These are phyloP conservation scores for Dasypus novemcinctus DNA, from an alignment of 2,113 vertebrate genomes.

Conservation along the genomic window DNA sequence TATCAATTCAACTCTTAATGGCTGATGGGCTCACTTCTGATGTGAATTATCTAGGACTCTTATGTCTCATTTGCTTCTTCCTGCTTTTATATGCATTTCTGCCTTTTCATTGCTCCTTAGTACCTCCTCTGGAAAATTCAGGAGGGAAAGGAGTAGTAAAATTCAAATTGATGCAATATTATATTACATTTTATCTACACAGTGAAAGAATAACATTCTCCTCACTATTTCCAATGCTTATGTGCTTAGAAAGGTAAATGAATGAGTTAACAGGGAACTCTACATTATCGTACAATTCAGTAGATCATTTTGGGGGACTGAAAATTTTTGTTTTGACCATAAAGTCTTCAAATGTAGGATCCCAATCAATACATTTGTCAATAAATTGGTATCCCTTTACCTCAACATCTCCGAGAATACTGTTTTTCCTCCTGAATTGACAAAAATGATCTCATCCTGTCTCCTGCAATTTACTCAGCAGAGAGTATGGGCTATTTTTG, in stretches of 20 bases:
- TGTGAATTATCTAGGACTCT: not conserved
- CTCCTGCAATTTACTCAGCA: constrained; percentile 47
- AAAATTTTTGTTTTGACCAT: not conserved
- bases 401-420: not conserved
- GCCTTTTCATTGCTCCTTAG: not conserved
- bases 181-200: not conserved
- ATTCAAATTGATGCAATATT: not conserved
- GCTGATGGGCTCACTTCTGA: not conserved
- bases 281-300: not conserved
- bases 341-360: not conserved
- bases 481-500: constrained; percentile 51
- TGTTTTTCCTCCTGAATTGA: constrained; percentile 51
- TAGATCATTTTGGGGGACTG: constrained; percentile 12
- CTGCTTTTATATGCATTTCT: constrained; percentile 13
- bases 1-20: not conserved
- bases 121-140: not conserved
- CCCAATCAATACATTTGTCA: not conserved
- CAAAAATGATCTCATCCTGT: constrained; percentile 9
- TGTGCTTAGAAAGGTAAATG: not conserved
- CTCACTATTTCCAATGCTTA: not conserved
- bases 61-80: not conserved
- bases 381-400: constrained; percentile 2
- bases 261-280: not conserved
- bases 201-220: not conserved
- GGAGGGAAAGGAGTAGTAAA: not conserved